Evolutionary conservation across 30 jellyfish, hydroid and myxozoan species (phyloP).

Genomic region (Hydra vulgaris): DNA sequence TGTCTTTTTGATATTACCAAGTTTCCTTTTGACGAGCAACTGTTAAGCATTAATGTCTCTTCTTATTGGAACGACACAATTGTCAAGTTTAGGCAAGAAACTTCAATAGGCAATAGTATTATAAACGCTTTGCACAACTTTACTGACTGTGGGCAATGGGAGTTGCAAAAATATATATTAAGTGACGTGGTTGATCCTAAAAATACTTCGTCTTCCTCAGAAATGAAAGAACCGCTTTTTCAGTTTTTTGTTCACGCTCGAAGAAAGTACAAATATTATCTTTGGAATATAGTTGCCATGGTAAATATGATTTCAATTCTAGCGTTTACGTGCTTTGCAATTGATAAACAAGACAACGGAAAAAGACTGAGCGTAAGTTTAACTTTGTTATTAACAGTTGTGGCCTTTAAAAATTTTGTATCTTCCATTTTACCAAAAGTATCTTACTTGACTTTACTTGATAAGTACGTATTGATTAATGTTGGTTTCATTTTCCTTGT

Average conservation of each 20-base stretch:
- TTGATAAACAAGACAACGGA: slow-evolving; percentile 69
- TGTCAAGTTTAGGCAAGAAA: slow-evolving; percentile 56
- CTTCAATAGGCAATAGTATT: slow-evolving; percentile 54
- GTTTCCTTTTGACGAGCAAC: slow-evolving; percentile 83
- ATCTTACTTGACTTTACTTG: slow-evolving; percentile 70
- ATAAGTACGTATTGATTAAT: slow-evolving; percentile 60
- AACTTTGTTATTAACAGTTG: slow-evolving; percentile 66
- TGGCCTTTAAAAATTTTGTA: slow-evolving; percentile 72
- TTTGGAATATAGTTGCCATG: slow-evolving; percentile 69
- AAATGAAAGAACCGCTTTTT: slow-evolving; percentile 61
- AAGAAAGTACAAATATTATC: slow-evolving; percentile 62
- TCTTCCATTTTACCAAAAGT: slow-evolving; percentile 75
- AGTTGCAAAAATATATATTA: slow-evolving; percentile 54
- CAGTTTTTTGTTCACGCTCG: slow-evolving; percentile 66
- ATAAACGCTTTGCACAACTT: slow-evolving; percentile 59
- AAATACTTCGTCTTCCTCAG: slow-evolving; percentile 32
- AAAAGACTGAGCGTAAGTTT: slow-evolving; percentile 68
- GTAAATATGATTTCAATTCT: slow-evolving; percentile 58
- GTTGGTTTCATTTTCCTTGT: slow-evolving; percentile 67
- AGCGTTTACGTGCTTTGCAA: slow-evolving; percentile 73
- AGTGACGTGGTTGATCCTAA: slow-evolving; percentile 37
- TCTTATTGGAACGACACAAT: slow-evolving; percentile 71
- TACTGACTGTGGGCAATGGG: slow-evolving; percentile 77
- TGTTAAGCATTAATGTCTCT: slow-evolving; percentile 60
- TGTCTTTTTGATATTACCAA: slow-evolving; percentile 64